Evolutionary conservation across 1,140 invertebrate species (phyloP), one percentile per base, ranked within the genome.

Genomic region (Mya arenaria): DNA sequence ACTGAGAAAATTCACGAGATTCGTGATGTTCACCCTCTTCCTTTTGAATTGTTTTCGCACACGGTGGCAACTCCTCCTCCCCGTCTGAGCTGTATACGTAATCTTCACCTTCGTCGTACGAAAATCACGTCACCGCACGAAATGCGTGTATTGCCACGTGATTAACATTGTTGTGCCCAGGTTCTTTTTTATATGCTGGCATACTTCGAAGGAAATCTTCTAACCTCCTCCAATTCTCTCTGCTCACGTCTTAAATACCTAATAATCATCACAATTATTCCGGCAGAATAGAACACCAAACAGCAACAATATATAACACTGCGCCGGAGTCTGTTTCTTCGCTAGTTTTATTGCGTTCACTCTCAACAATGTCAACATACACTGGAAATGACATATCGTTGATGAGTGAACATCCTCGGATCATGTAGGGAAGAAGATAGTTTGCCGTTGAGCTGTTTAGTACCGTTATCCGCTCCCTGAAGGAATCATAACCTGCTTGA

Each of bases 251-350:
- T 87, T 0, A 91, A 86, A 82, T 92, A 92, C 71, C 88, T 90
- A 10, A 92, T 84, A 36, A 92, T 90, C 88, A 90, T 91, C 1
- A 89, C 85, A 19, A 91, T 84, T 13, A 92, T 89, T n/a, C 90
- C 91, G 10, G 85, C 78, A 1, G 91, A 91, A 75, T 92, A 92
- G 65, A 92, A 92, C 15, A 91, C 75, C 3, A 92, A 0, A 92
- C 91, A 0, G 88, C 89, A 19, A 92, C 85, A 30, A 92, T 92
- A 82, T 92, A 92, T 28, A 90, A 65, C 13, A 92, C 84, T 13
- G 91, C 91, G 1, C 90, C 90, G 30, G 63, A 63, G 41, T 79
- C 75, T 13, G 75, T 28, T 68, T 68, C 30, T 30, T 66, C 62
- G 13, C 17, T 52, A 10, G 5, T 30, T 19, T 56, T 55, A 1